Base-by-base conservation (phyloP, 2,113 vertebrate genomes). In the Elachura formosa region DNA sequence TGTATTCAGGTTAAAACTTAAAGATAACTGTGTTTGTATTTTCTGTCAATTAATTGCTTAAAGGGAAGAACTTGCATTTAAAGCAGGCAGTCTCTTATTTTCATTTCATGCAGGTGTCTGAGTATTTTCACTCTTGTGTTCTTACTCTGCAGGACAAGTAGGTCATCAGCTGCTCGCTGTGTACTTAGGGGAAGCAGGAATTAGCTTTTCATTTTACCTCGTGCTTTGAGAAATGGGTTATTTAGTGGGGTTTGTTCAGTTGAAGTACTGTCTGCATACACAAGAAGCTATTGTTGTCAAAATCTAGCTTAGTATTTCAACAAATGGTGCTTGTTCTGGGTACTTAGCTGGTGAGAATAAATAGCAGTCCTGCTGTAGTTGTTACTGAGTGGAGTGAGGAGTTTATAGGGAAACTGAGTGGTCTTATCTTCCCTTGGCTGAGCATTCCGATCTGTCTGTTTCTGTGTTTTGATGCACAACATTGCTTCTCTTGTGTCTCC, bases 251-350 rank as follows among this genome's bases (percentile, higher is more conserved):
- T 72, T 84, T 77, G 33, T 74, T 94, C 59, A 62, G 24, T 88
- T 66, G 59, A 43, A 92, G 64, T 94, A 55, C 17, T 83, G 72
- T 52, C 59, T 86, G 59, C 16, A 7, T 62, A 58, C 64, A 96
- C 90, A 92, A 68, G 69, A 68, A 67, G 80, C 64, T 49, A 90
- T 52, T 96, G 93, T 94, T 96, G 85, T 92, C 73, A 71, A 92
- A 94, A 92, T 88, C 86, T 90, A 89, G 68, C 84, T 96, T 97
- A 84, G 79, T 19, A 1, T 92, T 95, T 74, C 36, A 92, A 95
- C 88, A 96, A 96, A 43, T 22, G 43, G 21, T 59, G 34, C 59
- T 93, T 96, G 92, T 95, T 94, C 72, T 88, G 76, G 41, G 2
- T 69, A 36, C 51, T 94, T 69, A 73, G 62, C 79, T 71, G 79